These are phyloP conservation scores for Phytoseiulus persimilis DNA, from an alignment of 2,888 invertebrate species.

Conservation along the genomic window DNA sequence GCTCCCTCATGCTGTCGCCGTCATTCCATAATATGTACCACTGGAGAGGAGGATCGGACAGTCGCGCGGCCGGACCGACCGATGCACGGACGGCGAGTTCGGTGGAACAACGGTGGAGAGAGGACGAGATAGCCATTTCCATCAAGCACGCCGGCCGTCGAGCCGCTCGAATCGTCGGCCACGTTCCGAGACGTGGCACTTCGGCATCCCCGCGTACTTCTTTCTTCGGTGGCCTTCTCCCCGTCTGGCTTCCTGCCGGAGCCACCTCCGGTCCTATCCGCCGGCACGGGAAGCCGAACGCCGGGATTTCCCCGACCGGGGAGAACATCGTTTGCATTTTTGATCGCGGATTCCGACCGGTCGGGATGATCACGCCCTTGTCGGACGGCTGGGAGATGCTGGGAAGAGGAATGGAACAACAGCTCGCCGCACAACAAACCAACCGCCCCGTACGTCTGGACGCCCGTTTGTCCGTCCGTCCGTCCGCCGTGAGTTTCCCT, in stretches of 20 bases:
- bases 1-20: not conserved
- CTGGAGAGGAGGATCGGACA: not conserved
- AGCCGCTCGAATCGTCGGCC: not conserved
- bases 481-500: not conserved
- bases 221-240: not conserved
- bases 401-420: no score
- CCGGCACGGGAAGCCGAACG: no score
- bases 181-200: not conserved
- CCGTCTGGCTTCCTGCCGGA: no score
- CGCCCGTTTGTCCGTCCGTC: not conserved
- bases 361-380: no score
- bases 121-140: not conserved
- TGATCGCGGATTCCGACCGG: no score
- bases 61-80: not conserved
- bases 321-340: no score
- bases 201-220: not conserved
- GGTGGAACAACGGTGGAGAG: not conserved
- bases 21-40: not conserved
- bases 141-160: not conserved
- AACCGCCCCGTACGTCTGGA: not conserved
- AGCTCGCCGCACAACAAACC: no score
- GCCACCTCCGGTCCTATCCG: no score
- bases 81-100: not conserved
- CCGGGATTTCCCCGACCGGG: no score
- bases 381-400: no score